Evolutionary conservation across 2,797 vertebrate genomes (phyloP).

Genomic region (Dendrocincla tyrannina): DNA sequence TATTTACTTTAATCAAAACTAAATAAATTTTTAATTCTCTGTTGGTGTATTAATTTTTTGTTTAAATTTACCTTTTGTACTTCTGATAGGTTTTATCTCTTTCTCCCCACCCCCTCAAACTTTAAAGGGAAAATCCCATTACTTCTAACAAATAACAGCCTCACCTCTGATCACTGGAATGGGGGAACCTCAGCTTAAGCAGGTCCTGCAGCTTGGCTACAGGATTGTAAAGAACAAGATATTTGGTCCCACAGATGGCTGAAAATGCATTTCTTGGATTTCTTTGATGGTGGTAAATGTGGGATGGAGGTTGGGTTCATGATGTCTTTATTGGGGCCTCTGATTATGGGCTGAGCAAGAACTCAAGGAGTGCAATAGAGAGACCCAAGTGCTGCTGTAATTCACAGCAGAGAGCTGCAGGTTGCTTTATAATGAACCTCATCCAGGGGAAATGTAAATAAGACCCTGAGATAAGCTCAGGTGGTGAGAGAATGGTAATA

Average conservation of each 20-base stretch:
- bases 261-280: not conserved
- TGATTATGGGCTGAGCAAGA: not conserved
- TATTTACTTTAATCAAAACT: slow-evolving; percentile 32
- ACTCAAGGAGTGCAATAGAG: not conserved
- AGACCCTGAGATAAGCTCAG: not conserved
- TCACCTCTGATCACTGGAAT: not conserved
- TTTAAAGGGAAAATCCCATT: not conserved
- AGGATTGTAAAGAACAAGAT: not conserved
- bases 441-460: not conserved
- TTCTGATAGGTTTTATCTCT: not conserved
- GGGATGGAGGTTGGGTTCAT: not conserved
- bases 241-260: not conserved
- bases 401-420: not conserved
- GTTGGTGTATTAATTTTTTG: not conserved
- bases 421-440: not conserved
- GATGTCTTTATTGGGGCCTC: rapidly evolving
- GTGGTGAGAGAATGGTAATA: not conserved
- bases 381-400: not conserved
- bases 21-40: slow-evolving; percentile 41
- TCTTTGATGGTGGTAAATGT: not conserved
- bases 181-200: not conserved
- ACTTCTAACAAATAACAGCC: not conserved
- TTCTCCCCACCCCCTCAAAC: not conserved
- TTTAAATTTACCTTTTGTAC: slow-evolving; percentile 15
- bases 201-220: not conserved